These are phyloP conservation scores for Meandrusa payeni DNA, from an alignment of 2,888 invertebrate genomes.

Conservation along the genomic window DNA sequence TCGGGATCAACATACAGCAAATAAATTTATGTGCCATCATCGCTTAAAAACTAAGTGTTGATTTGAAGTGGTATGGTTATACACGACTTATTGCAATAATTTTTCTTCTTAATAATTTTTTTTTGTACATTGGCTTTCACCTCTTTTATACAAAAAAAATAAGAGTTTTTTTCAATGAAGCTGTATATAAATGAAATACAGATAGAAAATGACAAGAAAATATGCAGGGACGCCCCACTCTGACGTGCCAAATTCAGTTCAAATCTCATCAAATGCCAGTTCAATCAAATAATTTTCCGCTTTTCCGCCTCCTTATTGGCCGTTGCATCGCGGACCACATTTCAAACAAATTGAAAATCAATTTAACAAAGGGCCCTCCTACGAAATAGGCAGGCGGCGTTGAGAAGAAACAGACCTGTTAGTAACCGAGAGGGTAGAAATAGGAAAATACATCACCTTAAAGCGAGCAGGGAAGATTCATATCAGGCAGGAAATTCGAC, in stretches of 20 bases:
- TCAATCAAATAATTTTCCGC: constrained; percentile 71
- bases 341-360: constrained; percentile 80
- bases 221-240: constrained; percentile 19
- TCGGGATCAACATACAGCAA: no score
- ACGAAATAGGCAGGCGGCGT: constrained; percentile 51
- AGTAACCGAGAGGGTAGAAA: constrained; percentile 61
- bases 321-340: constrained; percentile 70
- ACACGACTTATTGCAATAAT: no score
- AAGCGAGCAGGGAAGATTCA: constrained; percentile 79
- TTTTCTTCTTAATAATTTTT: no score
- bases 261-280: constrained; percentile 61
- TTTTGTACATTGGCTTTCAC: no score
- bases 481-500: constrained; percentile 78
- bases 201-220: not conserved
- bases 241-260: constrained; percentile 48
- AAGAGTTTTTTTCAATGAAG: no score
- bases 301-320: constrained; percentile 68
- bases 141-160: no score
- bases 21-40: no score
- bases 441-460: constrained; percentile 80
- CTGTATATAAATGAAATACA: no score
- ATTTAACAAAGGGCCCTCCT: constrained; percentile 63
- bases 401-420: constrained; percentile 45
- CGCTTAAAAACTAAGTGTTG: no score
- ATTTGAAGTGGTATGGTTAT: no score